phyloP scores from a whole-genome alignment of 2,113 vertebrate genomes.

The Todiramphus saurophagus region DNA sequence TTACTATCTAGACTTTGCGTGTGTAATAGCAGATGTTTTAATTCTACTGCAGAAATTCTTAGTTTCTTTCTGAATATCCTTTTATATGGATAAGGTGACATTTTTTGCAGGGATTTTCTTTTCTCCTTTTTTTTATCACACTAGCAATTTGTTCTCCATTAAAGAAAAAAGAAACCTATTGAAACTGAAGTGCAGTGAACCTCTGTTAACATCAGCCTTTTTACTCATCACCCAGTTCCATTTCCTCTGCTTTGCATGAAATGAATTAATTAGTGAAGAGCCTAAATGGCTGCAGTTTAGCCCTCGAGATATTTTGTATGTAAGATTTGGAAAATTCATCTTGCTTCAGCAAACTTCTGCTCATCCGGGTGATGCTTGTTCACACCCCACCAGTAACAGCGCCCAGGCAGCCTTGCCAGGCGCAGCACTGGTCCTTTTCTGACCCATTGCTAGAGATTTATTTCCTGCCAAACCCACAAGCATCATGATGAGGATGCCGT shows the following conservation, averaged over 20 bases:
- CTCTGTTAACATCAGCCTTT: neutral
- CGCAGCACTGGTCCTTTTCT: neutral
- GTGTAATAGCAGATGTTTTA: neutral
- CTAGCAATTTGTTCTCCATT: neutral
- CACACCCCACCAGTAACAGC: fast-evolving
- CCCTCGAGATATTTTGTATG: neutral
- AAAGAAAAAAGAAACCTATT: neutral
- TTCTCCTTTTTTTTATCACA: neutral
- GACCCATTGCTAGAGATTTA: neutral
- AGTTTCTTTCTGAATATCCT: neutral
- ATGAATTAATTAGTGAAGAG: neutral
- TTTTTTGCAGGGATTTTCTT: neutral
- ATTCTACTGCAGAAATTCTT: neutral
- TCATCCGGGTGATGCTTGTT: neutral
- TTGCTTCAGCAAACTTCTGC: neutral
- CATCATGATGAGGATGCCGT: neutral
- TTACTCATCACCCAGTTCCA: neutral
- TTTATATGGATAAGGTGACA: neutral
- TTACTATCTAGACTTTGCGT: neutral
- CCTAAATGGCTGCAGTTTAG: neutral
- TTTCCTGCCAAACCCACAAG: neutral
- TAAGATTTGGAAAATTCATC: neutral
- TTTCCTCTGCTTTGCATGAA: neutral
- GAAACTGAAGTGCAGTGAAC: neutral
- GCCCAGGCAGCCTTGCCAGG: neutral